Conservation (phyloP, 2,113 vertebrate species). For the Pterocles burchelli region DNA sequence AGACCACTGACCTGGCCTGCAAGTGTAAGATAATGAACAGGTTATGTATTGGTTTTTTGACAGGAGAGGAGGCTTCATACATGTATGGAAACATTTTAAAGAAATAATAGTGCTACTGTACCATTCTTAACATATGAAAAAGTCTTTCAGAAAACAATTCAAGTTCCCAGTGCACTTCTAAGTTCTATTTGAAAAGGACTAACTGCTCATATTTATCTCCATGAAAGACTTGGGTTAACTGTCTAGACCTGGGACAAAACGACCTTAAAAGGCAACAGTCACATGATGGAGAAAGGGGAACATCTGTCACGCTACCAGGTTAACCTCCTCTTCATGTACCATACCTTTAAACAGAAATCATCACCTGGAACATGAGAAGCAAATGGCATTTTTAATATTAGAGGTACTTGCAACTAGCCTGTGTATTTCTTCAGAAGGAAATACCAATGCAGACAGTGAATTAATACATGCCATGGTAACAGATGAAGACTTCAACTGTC, state of each 20-base stretch:
- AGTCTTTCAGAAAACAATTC: background rate
- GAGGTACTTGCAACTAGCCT: background rate
- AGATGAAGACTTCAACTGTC: slow-evolving; percentile 58
- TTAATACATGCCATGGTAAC: slow-evolving; percentile 58
- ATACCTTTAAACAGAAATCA: slow-evolving; percentile 18
- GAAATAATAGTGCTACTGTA: background rate
- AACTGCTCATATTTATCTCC: background rate
- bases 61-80: background rate
- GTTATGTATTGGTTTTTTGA: background rate
- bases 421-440: slow-evolving; percentile 28
- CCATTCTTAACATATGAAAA: background rate
- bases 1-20: background rate
- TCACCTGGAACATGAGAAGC: background rate
- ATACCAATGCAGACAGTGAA: slow-evolving; percentile 27
- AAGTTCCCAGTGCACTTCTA: background rate
- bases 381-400: slow-evolving; percentile 20
- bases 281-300: background rate
- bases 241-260: background rate
- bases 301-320: background rate
- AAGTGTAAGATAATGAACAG: background rate
- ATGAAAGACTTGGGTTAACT: background rate
- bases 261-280: background rate
- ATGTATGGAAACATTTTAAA: background rate
- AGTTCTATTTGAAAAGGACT: slow-evolving; percentile 27
- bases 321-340: background rate